These are phyloP conservation scores for Himalopsyche anomala DNA, from an alignment of 2,888 invertebrate species.

Conservation along the genomic window DNA sequence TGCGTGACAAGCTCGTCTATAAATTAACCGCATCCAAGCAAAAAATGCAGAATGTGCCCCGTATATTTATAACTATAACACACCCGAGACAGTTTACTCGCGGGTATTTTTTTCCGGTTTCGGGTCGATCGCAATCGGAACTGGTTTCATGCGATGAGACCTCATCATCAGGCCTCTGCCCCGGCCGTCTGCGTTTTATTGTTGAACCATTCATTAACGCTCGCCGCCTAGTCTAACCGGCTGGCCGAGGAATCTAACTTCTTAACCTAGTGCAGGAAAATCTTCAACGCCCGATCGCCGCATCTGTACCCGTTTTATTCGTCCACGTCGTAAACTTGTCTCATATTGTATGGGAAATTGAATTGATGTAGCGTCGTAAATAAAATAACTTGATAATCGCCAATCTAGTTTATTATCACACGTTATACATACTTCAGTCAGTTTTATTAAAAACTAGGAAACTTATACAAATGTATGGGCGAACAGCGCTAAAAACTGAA, in stretches of 20 bases:
- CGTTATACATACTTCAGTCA: no score
- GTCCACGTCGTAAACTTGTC: not conserved
- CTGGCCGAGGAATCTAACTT: not conserved
- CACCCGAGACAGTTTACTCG: slow-evolving; percentile 4
- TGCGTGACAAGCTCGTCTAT: not conserved
- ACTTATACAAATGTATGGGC: no score
- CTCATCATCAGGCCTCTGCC: not conserved
- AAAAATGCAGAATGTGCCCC: slow-evolving; percentile 1
- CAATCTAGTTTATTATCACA: not conserved
- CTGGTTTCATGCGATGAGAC: not conserved
- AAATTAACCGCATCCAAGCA: slow-evolving; percentile 4
- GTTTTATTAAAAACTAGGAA: no score
- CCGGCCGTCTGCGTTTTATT: not conserved
- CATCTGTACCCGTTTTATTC: slow-evolving; percentile 15
- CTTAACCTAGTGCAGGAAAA: slow-evolving; percentile 39
- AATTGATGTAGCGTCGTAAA: not conserved
- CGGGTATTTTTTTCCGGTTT: slow-evolving; percentile 4
- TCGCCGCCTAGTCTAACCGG: slow-evolving; percentile 34
- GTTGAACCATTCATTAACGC: slow-evolving; percentile 2
- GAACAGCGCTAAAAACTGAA: no score
- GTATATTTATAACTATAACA: slow-evolving; percentile 27
- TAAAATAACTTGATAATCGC: not conserved
- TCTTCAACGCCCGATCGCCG: not conserved
- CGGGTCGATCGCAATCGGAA: slow-evolving; percentile 36
- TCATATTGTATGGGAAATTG: not conserved